Base-by-base conservation (phyloP, 2,113 vertebrate species). In the Poeciliopsis turrubarensis region DNA sequence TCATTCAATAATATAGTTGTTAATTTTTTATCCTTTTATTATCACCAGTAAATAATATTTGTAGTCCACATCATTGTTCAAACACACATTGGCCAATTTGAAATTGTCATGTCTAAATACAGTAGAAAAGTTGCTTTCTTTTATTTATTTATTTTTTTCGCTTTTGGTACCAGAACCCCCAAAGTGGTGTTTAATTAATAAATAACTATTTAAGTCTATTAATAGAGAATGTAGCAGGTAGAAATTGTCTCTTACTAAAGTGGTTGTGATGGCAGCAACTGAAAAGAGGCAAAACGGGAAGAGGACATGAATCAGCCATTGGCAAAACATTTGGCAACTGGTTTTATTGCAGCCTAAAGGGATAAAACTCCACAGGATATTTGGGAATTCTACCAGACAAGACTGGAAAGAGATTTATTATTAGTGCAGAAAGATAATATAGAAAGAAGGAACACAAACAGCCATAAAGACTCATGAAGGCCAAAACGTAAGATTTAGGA, bases 321-420 rank as follows among this genome's bases (percentile, higher is more conserved):
- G 81, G 83, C 77, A 85, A 71, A 60, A 81, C 75, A 86, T 86
- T 84, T 87, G 79, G 72, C 73, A 82, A 86, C 80, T 72, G 74
- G 70, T 85, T 85, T 86, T 80, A 84, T 61, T 85, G 77, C 68
- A 90, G 70, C 69, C 69, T 76, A 79, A 84, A 74, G 78, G 31
- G 30, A 30, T 62, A 47, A 47, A 54, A 82, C 51, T 82, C 66
- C 69, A 67, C 75, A 78, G 72, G 73, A 70, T 73, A 65, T 51
- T 68, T 31, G 60, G 75, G 62, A 83, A 79, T 60, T 70, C 25
- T 73, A 72, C 75, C 63, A 57, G 68, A 73, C 66, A 77, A 78
- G 63, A 54, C 62, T 63, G 57, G 32, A 75, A 77, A 25, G 34
- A 76, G 63, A 83, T 69, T 79, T 51, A 73, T 65, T 60, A 78